Conservation (phyloP, 1,140 invertebrate genomes). For the Dendrolimus punctatus region DNA sequence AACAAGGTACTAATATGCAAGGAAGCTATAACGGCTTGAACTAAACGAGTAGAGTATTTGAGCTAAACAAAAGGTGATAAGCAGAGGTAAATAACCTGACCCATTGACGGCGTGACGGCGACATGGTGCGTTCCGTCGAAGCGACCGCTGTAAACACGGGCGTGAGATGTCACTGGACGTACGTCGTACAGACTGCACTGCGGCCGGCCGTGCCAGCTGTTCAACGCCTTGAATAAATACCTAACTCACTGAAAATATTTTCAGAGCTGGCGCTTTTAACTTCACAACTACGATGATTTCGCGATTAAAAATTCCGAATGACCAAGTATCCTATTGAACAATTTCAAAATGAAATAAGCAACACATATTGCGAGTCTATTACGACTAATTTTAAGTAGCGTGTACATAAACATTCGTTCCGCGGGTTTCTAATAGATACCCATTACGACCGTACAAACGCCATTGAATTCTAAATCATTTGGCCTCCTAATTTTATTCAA, state of each 20-base stretch:
- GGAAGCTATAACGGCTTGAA: conserved; percentile 35
- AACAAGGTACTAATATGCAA: conserved; percentile 23
- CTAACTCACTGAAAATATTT: conserved; percentile 39
- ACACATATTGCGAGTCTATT: neutral
- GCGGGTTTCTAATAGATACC: conserved; percentile 31
- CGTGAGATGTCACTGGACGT: conserved; percentile 16
- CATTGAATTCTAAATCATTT: conserved; percentile 47
- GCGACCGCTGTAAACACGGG: conserved; percentile 14
- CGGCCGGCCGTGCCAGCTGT: conserved; percentile 35
- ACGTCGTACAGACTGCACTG: conserved; percentile 23
- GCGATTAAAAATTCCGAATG: neutral
- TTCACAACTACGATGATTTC: conserved; percentile 18
- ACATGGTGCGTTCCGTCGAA: conserved; percentile 14
- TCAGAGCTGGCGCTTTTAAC: conserved; percentile 12
- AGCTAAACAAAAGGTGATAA: conserved; percentile 71
- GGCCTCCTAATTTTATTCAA: conserved; percentile 60
- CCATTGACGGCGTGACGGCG: conserved; percentile 56
- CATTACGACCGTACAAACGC: conserved; percentile 30
- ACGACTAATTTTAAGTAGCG: conserved; percentile 2
- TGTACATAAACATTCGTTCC: conserved; percentile 31
- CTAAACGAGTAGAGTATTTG: conserved; percentile 46
- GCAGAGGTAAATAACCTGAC: conserved; percentile 67
- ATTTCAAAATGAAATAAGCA: no score
- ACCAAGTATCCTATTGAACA: no score
- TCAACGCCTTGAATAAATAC: conserved; percentile 32